Evolutionary conservation across 2,888 invertebrate species (phyloP).

Genomic region (Bombylius discolor): DNA sequence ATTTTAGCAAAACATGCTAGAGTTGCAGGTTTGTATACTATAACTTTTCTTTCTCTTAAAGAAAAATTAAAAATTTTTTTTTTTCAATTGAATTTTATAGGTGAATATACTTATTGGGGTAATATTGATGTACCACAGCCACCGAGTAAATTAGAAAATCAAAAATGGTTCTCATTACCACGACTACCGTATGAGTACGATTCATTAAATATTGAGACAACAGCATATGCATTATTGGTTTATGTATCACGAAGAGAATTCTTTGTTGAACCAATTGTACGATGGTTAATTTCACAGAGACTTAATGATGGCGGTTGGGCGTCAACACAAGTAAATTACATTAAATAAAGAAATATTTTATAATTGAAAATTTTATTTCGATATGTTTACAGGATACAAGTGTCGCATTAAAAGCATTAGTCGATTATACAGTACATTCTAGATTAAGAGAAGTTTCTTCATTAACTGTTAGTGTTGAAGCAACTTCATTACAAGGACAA

Average conservation of each 20-base stretch:
- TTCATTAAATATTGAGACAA: slow-evolving; percentile 83
- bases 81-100: slow-evolving; percentile 26
- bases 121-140: slow-evolving; percentile 64
- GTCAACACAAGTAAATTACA: slow-evolving; percentile 50
- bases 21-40: slow-evolving; percentile 43
- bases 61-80: not conserved
- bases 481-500: slow-evolving; percentile 61
- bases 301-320: slow-evolving; percentile 81
- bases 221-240: slow-evolving; percentile 80
- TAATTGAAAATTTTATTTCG: not conserved
- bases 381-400: slow-evolving; percentile 58
- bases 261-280: slow-evolving; percentile 71
- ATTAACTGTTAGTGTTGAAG: slow-evolving; percentile 67
- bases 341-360: not conserved
- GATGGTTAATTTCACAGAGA: slow-evolving; percentile 81
- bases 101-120: slow-evolving; percentile 79
- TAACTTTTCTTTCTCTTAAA: not conserved
- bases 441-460: slow-evolving; percentile 74
- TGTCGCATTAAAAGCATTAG: slow-evolving; percentile 74
- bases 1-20: slow-evolving; percentile 53
- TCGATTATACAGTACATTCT: slow-evolving; percentile 76
- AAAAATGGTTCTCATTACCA: slow-evolving; percentile 79
- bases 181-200: slow-evolving; percentile 80
- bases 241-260: slow-evolving; percentile 76
- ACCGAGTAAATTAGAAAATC: slow-evolving; percentile 77